A percentile compares a stretch with the other conserved stretches of the same genome.
Conservation (phyloP, 1,140 invertebrate species). For the Phthorimaea operculella region DNA sequence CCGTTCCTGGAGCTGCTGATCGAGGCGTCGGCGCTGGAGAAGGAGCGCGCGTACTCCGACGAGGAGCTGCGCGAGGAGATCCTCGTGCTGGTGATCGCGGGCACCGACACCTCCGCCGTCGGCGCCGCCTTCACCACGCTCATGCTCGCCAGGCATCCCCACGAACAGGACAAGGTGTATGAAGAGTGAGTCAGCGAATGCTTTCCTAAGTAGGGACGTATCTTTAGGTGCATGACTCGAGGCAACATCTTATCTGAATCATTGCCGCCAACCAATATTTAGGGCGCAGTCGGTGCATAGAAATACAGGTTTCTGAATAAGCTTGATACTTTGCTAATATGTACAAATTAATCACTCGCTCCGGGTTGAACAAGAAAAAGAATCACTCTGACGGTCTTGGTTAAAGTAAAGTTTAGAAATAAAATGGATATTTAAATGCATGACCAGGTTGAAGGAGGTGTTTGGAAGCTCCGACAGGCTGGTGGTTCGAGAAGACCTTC, state of each 20-base stretch:
- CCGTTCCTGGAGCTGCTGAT: constrained; percentile 15
- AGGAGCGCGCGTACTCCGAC: constrained; percentile 10
- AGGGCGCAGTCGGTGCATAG: too few species aligned
- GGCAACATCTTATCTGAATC: too few species aligned
- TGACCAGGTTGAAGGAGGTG: constrained; percentile 31
- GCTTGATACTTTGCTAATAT: too few species aligned
- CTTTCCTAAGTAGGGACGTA: too few species aligned
- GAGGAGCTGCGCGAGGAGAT: constrained; percentile 23
- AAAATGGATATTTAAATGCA: too few species aligned
- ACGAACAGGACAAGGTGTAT: constrained; percentile 10
- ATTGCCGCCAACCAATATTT: too few species aligned
- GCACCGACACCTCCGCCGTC: constrained; percentile 26
- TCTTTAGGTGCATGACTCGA: too few species aligned
- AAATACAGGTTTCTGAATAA: too few species aligned
- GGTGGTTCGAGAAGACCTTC: constrained; percentile 67
- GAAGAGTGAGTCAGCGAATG: constrained; percentile 1
- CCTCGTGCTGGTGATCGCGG: constrained; percentile 24
- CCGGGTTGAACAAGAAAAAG: too few species aligned
- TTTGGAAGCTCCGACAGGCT: constrained; percentile 61
- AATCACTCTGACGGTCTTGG: too few species aligned
- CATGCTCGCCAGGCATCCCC: constrained; percentile 19
- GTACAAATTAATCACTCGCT: too few species aligned
- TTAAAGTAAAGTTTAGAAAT: too few species aligned
- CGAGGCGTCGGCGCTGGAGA: constrained; percentile 1
- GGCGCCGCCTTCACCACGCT: constrained; percentile 15